Conservation (phyloP, 2,888 invertebrate species). For the Phanerotoma sp. region DNA sequence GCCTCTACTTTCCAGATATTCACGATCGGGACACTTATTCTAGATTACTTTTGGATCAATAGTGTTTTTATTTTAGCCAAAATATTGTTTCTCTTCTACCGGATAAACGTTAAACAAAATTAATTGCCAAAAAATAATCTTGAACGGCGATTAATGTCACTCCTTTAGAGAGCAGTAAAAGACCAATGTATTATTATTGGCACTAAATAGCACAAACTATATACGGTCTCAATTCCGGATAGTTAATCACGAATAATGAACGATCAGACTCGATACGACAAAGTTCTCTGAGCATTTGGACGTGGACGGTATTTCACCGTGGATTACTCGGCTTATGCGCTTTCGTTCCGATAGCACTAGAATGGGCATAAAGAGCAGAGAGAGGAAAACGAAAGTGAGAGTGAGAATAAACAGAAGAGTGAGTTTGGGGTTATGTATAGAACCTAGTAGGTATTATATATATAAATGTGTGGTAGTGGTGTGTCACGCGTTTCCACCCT, state of each 20-base stretch:
- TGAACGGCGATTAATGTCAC: too few species aligned
- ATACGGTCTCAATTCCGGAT: slow-evolving; percentile 18
- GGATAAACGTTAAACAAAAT: too few species aligned
- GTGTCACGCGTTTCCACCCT: slow-evolving; percentile 14
- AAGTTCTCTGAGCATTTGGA: slow-evolving; percentile 37
- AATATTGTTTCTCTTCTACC: too few species aligned
- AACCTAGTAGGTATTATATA: neutral
- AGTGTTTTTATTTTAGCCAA: too few species aligned
- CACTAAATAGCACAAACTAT: slow-evolving; percentile 17
- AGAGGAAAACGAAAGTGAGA: neutral
- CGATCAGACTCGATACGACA: slow-evolving; percentile 32
- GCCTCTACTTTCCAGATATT: too few species aligned
- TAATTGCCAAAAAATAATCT: too few species aligned
- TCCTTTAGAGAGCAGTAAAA: neutral
- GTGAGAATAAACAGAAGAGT: neutral
- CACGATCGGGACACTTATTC: too few species aligned
- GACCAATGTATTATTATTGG: slow-evolving; percentile 4
- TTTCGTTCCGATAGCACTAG: slow-evolving; percentile 41
- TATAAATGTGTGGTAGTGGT: neutral
- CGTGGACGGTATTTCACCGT: slow-evolving; percentile 47
- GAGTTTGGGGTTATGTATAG: neutral
- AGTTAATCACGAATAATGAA: slow-evolving; percentile 46
- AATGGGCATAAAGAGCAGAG: slow-evolving; percentile 40
- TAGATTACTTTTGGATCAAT: too few species aligned
- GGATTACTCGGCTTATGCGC: slow-evolving; percentile 48